Conservation (phyloP, 2,113 vertebrate species). For the Sciurus niger region DNA sequence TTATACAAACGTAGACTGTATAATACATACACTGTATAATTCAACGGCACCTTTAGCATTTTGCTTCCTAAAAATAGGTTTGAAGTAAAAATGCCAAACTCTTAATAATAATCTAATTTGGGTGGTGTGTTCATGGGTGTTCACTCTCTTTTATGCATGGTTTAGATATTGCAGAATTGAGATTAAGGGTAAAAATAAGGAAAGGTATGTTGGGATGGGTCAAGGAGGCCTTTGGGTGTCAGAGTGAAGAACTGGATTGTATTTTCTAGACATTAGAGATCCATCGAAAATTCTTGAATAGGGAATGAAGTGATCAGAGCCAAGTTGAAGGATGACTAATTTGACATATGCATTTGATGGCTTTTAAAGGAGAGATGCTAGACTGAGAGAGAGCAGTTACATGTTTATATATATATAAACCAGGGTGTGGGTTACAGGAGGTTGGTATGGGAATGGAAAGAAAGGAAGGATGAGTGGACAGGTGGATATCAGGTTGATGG, state of each 20-base stretch:
- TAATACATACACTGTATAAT: background rate
- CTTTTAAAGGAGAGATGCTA: slow-evolving; percentile 25
- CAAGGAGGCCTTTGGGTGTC: background rate
- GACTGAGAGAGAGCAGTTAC: background rate
- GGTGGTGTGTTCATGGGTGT: background rate
- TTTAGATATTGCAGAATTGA: slow-evolving; percentile 19
- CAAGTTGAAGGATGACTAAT: background rate
- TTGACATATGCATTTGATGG: background rate
- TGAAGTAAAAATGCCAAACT: slow-evolving; percentile 21
- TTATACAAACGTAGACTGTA: background rate
- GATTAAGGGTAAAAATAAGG: background rate
- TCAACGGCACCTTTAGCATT: background rate
- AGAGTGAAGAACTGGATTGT: background rate
- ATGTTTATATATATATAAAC: background rate
- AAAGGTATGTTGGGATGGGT: background rate
- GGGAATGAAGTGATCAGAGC: background rate
- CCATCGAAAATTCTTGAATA: background rate
- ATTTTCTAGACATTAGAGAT: slow-evolving; percentile 24
- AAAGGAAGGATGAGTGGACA: background rate
- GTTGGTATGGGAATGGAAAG: background rate
- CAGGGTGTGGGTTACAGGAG: background rate
- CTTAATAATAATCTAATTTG: background rate
- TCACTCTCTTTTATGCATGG: background rate
- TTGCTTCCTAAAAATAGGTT: slow-evolving; percentile 1
- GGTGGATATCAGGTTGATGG: no score